Base-by-base conservation (phyloP, 2,888 invertebrate species). In the Drosophila formosana region DNA sequence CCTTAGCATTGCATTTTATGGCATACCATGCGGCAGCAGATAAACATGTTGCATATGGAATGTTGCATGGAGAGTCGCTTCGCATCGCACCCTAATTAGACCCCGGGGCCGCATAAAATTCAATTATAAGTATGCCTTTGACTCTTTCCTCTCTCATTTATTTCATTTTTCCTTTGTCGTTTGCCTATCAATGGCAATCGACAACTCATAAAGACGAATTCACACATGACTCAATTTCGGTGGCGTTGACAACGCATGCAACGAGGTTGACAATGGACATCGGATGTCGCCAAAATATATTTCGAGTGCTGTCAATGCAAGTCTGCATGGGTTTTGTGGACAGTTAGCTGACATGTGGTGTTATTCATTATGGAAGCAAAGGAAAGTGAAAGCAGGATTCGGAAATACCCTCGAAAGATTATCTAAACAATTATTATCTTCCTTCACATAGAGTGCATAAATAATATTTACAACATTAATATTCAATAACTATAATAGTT, bases 101-200 rank as follows among this genome's bases (percentile, higher is more conserved):
- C 89, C 67, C 76, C 52, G 87, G 82, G 89, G 83, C 57, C 82
- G 60, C 61, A 83, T 88, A 66, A 84, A 88, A 83, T 71, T 83
- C 72, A 83, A 83, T 88, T 86, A 83, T 71, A 47, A 73, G 52
- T 64, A 60, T 32, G 37, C 56, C 51, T 69, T 63, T 34, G 49
- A 50, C 55, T 41, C 68, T 56, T 47, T 41, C 34, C 41, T 26
- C 11, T 37, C 5, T 11, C 3, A 9, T 30, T 69, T 32, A 7
- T 23, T 66, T 28, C 4, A 9, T 34, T 9, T 30, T 41, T 39
- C 9, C 9, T 57, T 46, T 11, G 28, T 30, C 4, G 37, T 66
- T 47, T 45, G 62, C 56, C 66, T 51, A 65, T 66, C 65, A 61
- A 60, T 46, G 73, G n/a, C 71, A 57, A 86, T 72, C 70, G 88